Evolutionary conservation across 2,797 vertebrate species (phyloP), one percentile per base, ranked within the genome.

Genomic region (Eulemur coronatus): DNA sequence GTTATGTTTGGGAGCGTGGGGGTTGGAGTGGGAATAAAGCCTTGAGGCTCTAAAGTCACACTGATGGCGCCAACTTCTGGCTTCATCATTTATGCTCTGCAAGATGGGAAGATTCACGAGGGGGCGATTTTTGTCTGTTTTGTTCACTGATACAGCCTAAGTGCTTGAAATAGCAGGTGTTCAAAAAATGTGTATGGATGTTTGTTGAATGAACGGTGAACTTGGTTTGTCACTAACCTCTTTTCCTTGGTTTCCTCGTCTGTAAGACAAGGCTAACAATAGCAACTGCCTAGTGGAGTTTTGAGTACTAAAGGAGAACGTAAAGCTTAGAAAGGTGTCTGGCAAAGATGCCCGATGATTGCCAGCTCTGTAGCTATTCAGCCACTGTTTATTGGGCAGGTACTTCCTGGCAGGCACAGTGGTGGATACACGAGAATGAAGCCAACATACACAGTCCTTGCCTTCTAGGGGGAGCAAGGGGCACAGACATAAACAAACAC

Each of bases 371-470:
- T 1, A 18, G 17, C 41, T 30, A 26, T n/a, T 84, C 28, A 33
- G 35, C 14, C 22, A 28, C 15, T 12, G 5, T 50, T 73, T 11
- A 2, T 5, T 1, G 1, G 0, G n/a, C 2, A 48, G 0, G 1
- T 67, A 17, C 59, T 33, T 91, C 43, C 73, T 85, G 46, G 38
- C 46, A 46, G 69, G 57, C 35, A 3, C 11, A 0, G 1, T 38
- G 28, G 4, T 50, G 67, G 20, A 28, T 7, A 33, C 52, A 0
- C 0, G 30, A 59, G 33, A 75, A 28, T 43, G 50, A 87, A 30
- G 35, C 35, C 59, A 50, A 72, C 0, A 30, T 12, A 26, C 8
- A 24, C 15, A 6, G 9, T 72, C 41, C 18, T 41, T 55, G 46
- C 63, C n/a, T 35, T 63, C 15, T 30, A 8, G 55, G 5, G 12